Conservation (phyloP, 2,888 invertebrate species). For the Leucoptera coffeella region DNA sequence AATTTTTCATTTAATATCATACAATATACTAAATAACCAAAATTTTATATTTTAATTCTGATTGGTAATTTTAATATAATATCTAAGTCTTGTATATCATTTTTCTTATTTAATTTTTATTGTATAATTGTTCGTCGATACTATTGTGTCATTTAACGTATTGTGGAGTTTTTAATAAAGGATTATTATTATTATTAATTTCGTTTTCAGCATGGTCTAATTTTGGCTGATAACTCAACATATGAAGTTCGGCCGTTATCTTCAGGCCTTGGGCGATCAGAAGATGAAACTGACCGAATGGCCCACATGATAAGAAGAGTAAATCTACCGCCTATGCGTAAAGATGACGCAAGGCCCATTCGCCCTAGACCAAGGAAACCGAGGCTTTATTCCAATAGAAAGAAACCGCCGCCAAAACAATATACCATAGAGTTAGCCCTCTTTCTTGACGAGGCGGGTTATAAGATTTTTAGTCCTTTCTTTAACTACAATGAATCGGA, state of each 20-base stretch:
- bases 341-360: conserved; percentile 29
- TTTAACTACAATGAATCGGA: conserved; percentile 59
- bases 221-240: conserved; percentile 61
- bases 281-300: conserved; percentile 22
- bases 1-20: no score
- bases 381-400: conserved; percentile 13
- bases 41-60: no score
- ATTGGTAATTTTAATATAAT: no score
- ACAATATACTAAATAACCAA: no score
- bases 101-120: no score
- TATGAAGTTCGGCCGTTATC: conserved; percentile 64
- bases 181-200: not conserved
- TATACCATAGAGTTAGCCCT: conserved; percentile 66
- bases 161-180: no score
- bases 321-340: conserved; percentile 27
- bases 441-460: conserved; percentile 70
- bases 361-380: conserved; percentile 15
- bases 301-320: conserved; percentile 58
- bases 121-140: no score
- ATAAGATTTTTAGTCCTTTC: conserved; percentile 63
- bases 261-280: conserved; percentile 22
- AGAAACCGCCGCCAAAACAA: conserved; percentile 16
- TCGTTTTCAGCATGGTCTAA: conserved; percentile 56
- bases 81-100: no score
- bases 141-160: no score